A percentile compares a stretch with the other conserved stretches of the same genome.
phyloP scores from a whole-genome alignment of 2,797 vertebrate species.

The Poecile montanus region DNA sequence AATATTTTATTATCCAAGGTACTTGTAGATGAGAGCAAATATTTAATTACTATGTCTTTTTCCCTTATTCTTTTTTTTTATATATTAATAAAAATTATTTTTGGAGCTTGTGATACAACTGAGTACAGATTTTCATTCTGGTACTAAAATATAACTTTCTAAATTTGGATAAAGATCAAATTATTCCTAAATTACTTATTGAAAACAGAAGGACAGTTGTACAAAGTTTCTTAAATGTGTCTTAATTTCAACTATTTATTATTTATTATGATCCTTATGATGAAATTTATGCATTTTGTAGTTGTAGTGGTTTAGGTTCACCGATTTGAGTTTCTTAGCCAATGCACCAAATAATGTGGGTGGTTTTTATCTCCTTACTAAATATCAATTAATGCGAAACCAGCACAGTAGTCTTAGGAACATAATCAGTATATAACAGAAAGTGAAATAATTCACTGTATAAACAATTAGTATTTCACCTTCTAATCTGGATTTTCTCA shows the following conservation, averaged over 20 bases:
- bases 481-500: background rate
- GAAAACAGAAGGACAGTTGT: background rate
- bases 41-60: constrained; percentile 41
- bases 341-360: too few species aligned
- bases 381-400: too few species aligned
- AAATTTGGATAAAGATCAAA: background rate
- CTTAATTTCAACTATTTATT: background rate
- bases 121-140: background rate
- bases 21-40: constrained; percentile 42
- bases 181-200: background rate
- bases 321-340: too few species aligned
- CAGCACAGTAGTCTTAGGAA: background rate
- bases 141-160: background rate
- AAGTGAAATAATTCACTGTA: background rate
- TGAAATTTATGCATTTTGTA: background rate
- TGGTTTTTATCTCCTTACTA: too few species aligned
- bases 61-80: constrained; percentile 56
- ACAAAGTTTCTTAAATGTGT: background rate
- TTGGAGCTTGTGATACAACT: constrained; percentile 12
- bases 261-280: background rate
- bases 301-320: too few species aligned
- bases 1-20: constrained; percentile 17
- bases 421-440: background rate
- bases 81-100: constrained; percentile 71
- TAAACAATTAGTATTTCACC: background rate